These are phyloP conservation scores for Conus betulinus DNA, from an alignment of 1,140 invertebrate genomes.

Conservation along the genomic window DNA sequence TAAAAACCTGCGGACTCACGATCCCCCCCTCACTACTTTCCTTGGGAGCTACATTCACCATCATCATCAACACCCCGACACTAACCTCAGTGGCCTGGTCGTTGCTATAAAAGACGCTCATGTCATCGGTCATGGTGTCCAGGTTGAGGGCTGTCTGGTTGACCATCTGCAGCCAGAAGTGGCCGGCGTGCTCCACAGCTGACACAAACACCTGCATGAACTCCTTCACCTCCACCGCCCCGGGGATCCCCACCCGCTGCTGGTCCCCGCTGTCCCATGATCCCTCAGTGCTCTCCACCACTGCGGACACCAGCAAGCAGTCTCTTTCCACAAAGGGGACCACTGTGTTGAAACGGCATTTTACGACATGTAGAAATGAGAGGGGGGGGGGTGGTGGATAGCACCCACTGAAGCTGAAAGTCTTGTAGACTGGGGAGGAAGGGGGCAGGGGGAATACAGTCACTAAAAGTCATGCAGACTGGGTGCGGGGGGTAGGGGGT, in stretches of 20 bases:
- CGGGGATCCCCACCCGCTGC: not conserved
- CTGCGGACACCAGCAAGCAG: no score
- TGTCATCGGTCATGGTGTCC: slow-evolving; percentile 84
- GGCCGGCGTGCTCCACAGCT: slow-evolving; percentile 84
- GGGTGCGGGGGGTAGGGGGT: no score
- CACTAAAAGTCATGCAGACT: no score
- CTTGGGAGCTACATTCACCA: not conserved
- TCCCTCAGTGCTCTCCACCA: not conserved
- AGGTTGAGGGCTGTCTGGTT: slow-evolving; percentile 83
- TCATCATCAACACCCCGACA: not conserved
- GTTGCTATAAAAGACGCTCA: slow-evolving; percentile 85
- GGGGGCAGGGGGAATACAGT: no score
- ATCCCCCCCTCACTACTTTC: no score
- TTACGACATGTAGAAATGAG: no score
- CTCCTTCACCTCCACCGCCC: slow-evolving; percentile 73
- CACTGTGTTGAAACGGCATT: no score
- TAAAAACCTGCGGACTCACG: no score
- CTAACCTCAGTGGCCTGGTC: slow-evolving; percentile 32
- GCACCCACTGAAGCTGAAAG: no score
- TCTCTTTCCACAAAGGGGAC: no score
- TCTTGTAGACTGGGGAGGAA: no score
- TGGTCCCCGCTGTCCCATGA: slow-evolving; percentile 32
- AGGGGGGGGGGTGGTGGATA: no score
- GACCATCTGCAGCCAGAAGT: slow-evolving; percentile 90
- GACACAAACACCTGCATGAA: slow-evolving; percentile 88